Conservation (phyloP, 35 echinoderm and acorn worm genomes). For the Holothuria glaberrima region DNA sequence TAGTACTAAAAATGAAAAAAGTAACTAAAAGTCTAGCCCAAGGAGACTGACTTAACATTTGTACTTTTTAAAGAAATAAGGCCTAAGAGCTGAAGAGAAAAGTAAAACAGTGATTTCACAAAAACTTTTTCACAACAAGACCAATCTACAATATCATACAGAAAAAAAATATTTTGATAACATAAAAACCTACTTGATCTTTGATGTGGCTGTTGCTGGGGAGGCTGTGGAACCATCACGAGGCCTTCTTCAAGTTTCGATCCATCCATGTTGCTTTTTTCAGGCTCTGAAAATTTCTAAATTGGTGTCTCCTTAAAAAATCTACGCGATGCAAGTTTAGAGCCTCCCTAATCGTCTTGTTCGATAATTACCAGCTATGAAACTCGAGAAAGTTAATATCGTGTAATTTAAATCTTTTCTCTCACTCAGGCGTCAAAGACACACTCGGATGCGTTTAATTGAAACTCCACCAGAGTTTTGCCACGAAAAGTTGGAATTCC, state of each 20-base stretch:
- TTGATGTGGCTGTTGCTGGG: slow-evolving; percentile 22
- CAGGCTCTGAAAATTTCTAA: slow-evolving; percentile 6
- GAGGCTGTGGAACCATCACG: slow-evolving; percentile 23
- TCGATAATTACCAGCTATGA: slow-evolving; percentile 42
- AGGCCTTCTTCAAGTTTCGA: slow-evolving; percentile 7
- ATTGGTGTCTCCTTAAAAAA: not conserved
- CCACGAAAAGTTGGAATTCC: slow-evolving; percentile 40
- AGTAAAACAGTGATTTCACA: no score
- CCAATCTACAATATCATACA: no score
- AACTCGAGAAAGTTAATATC: slow-evolving; percentile 54
- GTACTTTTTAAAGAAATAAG: no score
- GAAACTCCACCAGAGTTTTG: slow-evolving; percentile 33
- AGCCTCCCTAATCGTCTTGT: slow-evolving; percentile 4
- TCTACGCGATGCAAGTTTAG: not conserved
- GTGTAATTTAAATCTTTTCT: slow-evolving; percentile 51
- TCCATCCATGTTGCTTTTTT: slow-evolving; percentile 11
- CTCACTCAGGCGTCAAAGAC: slow-evolving; percentile 37
- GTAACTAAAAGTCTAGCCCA: no score
- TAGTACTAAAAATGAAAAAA: no score
- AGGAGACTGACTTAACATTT: no score
- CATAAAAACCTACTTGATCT: slow-evolving; percentile 52
- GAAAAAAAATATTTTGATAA: no score
- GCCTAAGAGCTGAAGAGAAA: no score
- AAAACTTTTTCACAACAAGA: no score
- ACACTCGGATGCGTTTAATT: slow-evolving; percentile 55